Evolutionary conservation across 2,888 invertebrate species (phyloP), one percentile per base, ranked within the genome.

Genomic region (Bombylius major): DNA sequence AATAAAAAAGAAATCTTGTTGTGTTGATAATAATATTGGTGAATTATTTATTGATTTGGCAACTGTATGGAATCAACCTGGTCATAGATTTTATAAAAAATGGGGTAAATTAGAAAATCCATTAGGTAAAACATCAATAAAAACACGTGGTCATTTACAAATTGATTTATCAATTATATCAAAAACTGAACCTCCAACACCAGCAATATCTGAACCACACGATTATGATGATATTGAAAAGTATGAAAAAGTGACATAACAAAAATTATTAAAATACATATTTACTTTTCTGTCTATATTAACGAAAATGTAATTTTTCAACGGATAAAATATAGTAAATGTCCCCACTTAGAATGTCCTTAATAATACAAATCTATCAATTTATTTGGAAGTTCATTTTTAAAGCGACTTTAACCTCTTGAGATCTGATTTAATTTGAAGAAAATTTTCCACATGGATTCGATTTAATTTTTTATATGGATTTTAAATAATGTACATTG

Each of bases 1-100:
- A 9, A 79, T 87, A 0, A 78, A 77, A 56, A 66, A 63, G 11
- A 69, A 75, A 0, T 65, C 73, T 4, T 77, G 75, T 56, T 76
- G 77, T 14, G 72, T 76, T 13, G 75, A 80, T 6, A 69, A 76
- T 31, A 68, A 76, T 2, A 63, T 84, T n/a, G 86, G 86, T 0
- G 80, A 80, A 65, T 71, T 81, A 8, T 75, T 71, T 32, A 75
- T 87, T 49, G 84, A 86, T 64, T 72, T 87, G 12, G 82, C 82
- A 9, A 81, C 82, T 2, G 79, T 89, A 14, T 88, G 88, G 85
- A 76, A 76, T 52, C 86, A 87, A 66, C 78, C 70, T 83, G 89
- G 86, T 73, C 91, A 87, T 66, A 84, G 86, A 68, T 87, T 88
- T 66, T 86, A 83, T 67, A 87, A 89, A 68, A 91, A 91, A 73